Evolutionary conservation across 1,140 invertebrate species (phyloP).

Genomic region (Sitobion miscanthi): DNA sequence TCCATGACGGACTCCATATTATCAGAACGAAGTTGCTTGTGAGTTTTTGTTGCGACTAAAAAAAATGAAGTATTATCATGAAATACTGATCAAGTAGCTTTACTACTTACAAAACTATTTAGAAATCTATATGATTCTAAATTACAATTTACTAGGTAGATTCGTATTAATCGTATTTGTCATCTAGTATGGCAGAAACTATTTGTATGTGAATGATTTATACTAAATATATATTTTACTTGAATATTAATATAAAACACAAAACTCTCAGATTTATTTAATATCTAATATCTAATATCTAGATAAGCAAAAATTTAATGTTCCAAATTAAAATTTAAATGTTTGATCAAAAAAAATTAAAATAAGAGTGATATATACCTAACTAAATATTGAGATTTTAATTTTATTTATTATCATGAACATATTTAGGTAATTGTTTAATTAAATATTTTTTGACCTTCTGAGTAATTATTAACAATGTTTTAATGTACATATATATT

Average conservation of each 20-base stretch:
- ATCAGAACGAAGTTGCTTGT: conserved; percentile 56
- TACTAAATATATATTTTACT: not conserved
- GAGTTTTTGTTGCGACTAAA: conserved; percentile 56
- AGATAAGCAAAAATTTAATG: not conserved
- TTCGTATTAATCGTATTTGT: not conserved
- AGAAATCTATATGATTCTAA: conserved; percentile 17
- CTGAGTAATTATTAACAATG: not conserved
- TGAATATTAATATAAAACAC: not conserved
- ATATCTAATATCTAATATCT: not conserved
- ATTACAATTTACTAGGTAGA: not conserved
- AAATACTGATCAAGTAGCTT: conserved; percentile 21
- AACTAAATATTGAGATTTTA: not conserved
- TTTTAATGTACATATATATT: not conserved
- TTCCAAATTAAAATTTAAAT: not conserved
- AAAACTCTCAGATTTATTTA: conserved; percentile 27
- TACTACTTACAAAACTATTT: conserved; percentile 45
- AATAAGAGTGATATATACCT: not conserved
- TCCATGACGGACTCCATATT: conserved; percentile 57
- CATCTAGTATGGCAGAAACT: not conserved
- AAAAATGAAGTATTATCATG: conserved; percentile 37
- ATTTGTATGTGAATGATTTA: conserved; percentile 29
- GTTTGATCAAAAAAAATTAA: not conserved
- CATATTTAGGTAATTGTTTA: not conserved
- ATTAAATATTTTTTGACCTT: not conserved
- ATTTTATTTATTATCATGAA: not conserved